Evolutionary conservation across 2,888 invertebrate genomes (phyloP).

Genomic region (Cyaniris semiargus): DNA sequence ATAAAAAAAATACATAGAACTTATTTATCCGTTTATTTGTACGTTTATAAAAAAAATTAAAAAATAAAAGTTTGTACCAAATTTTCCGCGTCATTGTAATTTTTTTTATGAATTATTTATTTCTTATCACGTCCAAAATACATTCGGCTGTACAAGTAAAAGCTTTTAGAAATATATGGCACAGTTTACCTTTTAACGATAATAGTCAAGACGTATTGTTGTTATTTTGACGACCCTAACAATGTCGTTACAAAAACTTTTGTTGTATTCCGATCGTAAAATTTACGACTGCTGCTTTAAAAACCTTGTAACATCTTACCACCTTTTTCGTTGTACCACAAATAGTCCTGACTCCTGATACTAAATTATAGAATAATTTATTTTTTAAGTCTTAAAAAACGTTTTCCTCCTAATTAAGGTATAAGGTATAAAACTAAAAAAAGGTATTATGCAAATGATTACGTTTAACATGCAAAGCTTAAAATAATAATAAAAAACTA

Average conservation of each 20-base stretch:
- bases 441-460: no score
- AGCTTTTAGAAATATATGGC: constrained; percentile 46
- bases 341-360: not conserved
- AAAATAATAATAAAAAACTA: no score
- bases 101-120: constrained; percentile 5
- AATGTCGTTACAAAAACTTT: constrained; percentile 11
- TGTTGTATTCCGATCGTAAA: constrained; percentile 18
- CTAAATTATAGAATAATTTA: no score
- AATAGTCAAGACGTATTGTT: constrained; percentile 42
- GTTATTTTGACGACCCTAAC: constrained; percentile 10
- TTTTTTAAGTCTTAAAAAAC: no score
- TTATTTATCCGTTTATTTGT: not conserved
- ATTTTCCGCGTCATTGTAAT: not conserved
- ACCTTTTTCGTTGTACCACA: not conserved
- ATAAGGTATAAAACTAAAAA: no score
- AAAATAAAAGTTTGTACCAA: not conserved
- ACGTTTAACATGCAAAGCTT: no score
- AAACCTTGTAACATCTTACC: not conserved
- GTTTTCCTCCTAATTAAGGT: no score
- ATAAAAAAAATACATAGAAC: no score
- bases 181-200: constrained; percentile 44
- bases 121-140: not conserved
- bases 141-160: constrained; percentile 41
- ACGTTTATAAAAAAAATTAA: not conserved
- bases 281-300: not conserved